Evolutionary conservation across 2,797 vertebrate genomes (phyloP).

Genomic region (Lagodon rhomboides): DNA sequence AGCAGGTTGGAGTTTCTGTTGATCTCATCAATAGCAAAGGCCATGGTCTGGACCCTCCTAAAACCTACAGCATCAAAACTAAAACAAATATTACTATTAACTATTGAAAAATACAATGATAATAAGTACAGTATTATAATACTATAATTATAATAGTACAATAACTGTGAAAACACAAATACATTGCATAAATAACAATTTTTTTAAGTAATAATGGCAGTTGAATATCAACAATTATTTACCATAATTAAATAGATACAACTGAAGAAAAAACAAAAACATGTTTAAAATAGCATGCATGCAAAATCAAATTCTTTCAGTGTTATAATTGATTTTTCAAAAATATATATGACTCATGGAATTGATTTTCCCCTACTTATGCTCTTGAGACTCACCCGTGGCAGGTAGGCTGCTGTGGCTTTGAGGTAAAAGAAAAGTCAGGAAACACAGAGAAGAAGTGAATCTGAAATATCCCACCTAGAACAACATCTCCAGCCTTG

Average conservation of each 20-base stretch:
- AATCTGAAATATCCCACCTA: constrained; percentile 77
- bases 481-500: constrained; percentile 71
- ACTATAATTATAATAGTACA: no score
- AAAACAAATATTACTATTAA: background rate
- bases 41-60: no score
- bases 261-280: background rate
- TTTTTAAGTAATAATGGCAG: no score
- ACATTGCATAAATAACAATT: no score
- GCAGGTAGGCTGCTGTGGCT: constrained; percentile 39
- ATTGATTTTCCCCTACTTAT: background rate
- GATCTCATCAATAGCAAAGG: no score
- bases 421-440: constrained; percentile 69
- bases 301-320: background rate
- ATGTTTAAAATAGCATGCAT: background rate
- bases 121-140: no score
- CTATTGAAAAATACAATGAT: background rate
- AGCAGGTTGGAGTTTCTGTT: no score
- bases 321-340: background rate
- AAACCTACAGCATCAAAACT: no score
- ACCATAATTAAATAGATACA: background rate
- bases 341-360: background rate
- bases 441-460: constrained; percentile 68
- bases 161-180: background rate
- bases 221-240: no score
- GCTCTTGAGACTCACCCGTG: constrained; percentile 49